These are phyloP conservation scores for Psophia crepitans DNA, from an alignment of 2,113 vertebrate species.

Conservation along the genomic window DNA sequence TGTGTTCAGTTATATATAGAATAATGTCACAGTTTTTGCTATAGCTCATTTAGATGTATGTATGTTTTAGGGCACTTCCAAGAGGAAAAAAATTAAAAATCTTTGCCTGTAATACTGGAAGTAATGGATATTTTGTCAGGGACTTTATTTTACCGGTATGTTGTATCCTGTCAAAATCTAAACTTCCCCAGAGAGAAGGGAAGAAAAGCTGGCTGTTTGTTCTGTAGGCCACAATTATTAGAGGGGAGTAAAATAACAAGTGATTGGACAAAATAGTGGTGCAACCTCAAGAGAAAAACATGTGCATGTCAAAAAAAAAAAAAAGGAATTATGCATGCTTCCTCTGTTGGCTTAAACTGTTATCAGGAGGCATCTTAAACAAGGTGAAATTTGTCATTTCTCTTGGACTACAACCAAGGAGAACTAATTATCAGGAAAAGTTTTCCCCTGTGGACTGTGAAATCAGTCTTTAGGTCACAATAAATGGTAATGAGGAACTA, in stretches of 20 bases:
- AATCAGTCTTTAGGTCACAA: conserved; percentile 75
- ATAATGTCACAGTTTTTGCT: background rate
- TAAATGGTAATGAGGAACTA: conserved; percentile 68
- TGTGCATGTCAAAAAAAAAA: background rate
- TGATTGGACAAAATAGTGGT: conserved; percentile 27
- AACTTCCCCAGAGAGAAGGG: background rate
- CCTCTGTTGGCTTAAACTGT: conserved; percentile 47
- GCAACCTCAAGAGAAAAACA: conserved; percentile 38
- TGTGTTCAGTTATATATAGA: background rate
- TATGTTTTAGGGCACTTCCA: background rate
- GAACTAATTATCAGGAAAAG: conserved; percentile 73
- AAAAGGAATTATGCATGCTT: conserved; percentile 6
- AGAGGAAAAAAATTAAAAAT: background rate
- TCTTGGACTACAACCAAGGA: conserved; percentile 63
- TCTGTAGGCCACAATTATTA: background rate
- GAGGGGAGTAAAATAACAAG: background rate
- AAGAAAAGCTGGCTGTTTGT: background rate
- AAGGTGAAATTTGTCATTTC: conserved; percentile 76
- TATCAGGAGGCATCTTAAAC: conserved; percentile 67
- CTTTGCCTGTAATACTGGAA: background rate
- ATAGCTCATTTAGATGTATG: background rate
- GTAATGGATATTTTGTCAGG: background rate
- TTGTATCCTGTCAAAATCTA: background rate
- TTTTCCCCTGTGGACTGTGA: conserved; percentile 57
- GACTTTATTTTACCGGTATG: conserved; percentile 7